These are phyloP conservation scores for Rosalia funebris DNA, from an alignment of 2,888 invertebrate genomes.

Conservation along the genomic window DNA sequence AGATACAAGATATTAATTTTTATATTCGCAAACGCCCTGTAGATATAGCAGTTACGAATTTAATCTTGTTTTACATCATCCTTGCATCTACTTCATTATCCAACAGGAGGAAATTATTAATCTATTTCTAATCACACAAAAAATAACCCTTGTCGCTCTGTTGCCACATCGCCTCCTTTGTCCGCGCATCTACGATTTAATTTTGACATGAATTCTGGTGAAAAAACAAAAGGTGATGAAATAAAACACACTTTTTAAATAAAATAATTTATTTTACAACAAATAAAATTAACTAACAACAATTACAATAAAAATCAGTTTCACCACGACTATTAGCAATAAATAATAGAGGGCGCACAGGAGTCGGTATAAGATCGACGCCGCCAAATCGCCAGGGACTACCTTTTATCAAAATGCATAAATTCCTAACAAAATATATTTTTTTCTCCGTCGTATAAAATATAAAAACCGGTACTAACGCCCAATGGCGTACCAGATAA, in stretches of 20 bases:
- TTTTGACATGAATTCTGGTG: too few species aligned
- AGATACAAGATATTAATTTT: too few species aligned
- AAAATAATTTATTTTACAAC: constrained; percentile 12
- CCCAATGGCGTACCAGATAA: background rate
- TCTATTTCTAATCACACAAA: too few species aligned
- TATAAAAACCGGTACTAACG: constrained; percentile 7
- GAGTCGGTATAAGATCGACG: constrained; percentile 2
- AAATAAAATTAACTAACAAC: constrained; percentile 21
- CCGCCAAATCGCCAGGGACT: background rate
- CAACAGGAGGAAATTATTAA: too few species aligned
- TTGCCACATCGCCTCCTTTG: too few species aligned
- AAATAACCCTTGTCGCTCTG: too few species aligned
- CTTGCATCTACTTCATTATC: too few species aligned
- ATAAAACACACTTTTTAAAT: background rate
- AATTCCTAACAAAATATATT: constrained; percentile 12
- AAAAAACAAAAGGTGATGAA: too few species aligned
- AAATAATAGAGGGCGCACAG: constrained; percentile 10
- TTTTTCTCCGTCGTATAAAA: constrained; percentile 6
- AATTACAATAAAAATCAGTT: constrained; percentile 8
- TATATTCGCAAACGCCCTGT: too few species aligned
- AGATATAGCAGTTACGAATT: too few species aligned
- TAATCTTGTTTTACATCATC: too few species aligned
- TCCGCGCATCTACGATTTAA: too few species aligned
- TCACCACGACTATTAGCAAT: constrained; percentile 14
- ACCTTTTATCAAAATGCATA: background rate